Evolutionary conservation across 1,140 invertebrate genomes (phyloP).

Genomic region (Calycopis cecrops): DNA sequence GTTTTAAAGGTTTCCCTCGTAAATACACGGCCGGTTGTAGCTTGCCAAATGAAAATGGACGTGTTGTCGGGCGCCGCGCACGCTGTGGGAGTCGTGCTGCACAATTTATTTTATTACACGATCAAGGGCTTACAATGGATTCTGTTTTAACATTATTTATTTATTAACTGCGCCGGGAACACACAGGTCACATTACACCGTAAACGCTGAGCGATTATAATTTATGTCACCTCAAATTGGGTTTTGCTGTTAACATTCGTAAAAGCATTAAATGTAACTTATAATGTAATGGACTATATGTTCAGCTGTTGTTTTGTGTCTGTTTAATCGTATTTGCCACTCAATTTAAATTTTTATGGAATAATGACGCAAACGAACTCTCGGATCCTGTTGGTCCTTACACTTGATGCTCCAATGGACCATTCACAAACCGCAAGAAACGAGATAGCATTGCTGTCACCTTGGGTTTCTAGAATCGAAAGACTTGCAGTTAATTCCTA

Average conservation of each 20-base stretch:
- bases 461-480: too few species aligned
- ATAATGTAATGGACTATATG: too few species aligned
- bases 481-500: too few species aligned
- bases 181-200: slow-evolving; percentile 6
- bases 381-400: too few species aligned
- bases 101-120: slow-evolving; percentile 63
- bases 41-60: slow-evolving; percentile 61
- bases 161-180: slow-evolving; percentile 27
- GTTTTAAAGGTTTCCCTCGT: slow-evolving; percentile 41
- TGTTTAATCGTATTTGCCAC: too few species aligned
- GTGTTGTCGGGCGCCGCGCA: slow-evolving; percentile 34
- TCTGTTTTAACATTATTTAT: slow-evolving; percentile 38
- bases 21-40: slow-evolving; percentile 45
- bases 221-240: not conserved
- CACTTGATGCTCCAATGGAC: too few species aligned
- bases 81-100: slow-evolving; percentile 29
- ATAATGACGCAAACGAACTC: too few species aligned
- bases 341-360: too few species aligned
- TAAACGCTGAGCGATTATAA: not conserved
- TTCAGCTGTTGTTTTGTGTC: too few species aligned
- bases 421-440: too few species aligned
- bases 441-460: too few species aligned
- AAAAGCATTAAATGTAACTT: too few species aligned
- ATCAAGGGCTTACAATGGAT: slow-evolving; percentile 53
- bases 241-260: not conserved